Evolutionary conservation across 2,113 vertebrate species (phyloP), one percentile per base, ranked within the genome.

Genomic region (Suncus etruscus): DNA sequence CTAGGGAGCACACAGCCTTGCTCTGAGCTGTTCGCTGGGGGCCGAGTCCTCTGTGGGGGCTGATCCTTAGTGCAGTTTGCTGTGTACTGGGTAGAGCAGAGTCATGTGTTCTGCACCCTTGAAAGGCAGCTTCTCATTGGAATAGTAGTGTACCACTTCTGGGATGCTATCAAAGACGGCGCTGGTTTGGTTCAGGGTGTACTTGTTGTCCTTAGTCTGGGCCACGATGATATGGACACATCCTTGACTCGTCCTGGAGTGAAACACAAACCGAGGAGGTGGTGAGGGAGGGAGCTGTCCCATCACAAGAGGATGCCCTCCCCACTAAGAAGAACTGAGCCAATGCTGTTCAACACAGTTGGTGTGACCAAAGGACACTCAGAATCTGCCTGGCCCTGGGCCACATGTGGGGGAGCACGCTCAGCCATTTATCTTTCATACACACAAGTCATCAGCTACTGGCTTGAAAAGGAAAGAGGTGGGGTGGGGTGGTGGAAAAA

Each of bases 151-250:
- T 74, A 99, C 99, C 50, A 99, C 98, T 91, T 99, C 98, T 0
- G 99, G 98, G 95, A 99, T 97, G 95, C 98, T 99, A 96, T 97
- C 95, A 20, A 99, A 99, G 92, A 98, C 98, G 0, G 99, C 99
- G 39, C 99, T 98, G 3, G 98, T 98, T 97, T 99, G 99, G 95
- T 99, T 97, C 95, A 99, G 98, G 0, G 99, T 99, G 97, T 98
- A 99, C 83, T 98, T 98, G 95, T 95, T 98, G 95, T 99, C 98
- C 92, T 99, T 99, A 58, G 99, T 99, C 97, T 99, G 99, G 8
- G 99, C 99, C 96, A 99, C 98, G 9, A 99, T 99, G 98, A 99
- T 99, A 97, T 99, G 99, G 65, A 99, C 99, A 6, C 99, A 99
- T 31, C 98, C 98, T 94, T 99, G 99, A 94, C 99, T 99, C 51